A percentile compares a stretch with the other conserved stretches of the same genome.
Evolutionary conservation across 2,797 vertebrate species (phyloP).

Genomic region (Hafferia zeledoni): DNA sequence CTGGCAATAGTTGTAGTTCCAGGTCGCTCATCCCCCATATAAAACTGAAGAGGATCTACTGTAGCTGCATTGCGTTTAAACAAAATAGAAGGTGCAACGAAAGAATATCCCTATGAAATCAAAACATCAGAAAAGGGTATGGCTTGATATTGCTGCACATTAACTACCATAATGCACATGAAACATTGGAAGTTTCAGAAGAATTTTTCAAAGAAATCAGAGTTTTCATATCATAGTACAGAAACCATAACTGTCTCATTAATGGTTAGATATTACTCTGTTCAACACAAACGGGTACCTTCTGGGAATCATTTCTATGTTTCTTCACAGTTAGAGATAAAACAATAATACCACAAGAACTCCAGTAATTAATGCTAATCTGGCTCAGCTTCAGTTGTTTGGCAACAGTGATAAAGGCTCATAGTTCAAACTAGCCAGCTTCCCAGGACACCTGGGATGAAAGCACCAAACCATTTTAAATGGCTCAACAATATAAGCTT

Average conservation of each 20-base stretch:
- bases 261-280: not conserved
- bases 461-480: not conserved
- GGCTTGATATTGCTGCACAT: not conserved
- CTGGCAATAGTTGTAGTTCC: slow-evolving; percentile 90
- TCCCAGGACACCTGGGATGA: not conserved
- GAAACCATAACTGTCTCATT: not conserved
- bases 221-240: not conserved
- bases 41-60: slow-evolving; percentile 89
- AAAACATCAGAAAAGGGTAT: slow-evolving; percentile 12
- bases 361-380: not conserved
- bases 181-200: not conserved
- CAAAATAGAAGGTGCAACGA: slow-evolving; percentile 97
- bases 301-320: slow-evolving; percentile 36
- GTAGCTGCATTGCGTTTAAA: slow-evolving; percentile 98
- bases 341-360: not conserved
- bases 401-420: not conserved
- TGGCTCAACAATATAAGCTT: not conserved
- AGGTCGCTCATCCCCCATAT: slow-evolving; percentile 87
- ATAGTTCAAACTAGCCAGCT: not conserved
- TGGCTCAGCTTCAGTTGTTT: not conserved
- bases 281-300: not conserved
- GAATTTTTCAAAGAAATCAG: not conserved
- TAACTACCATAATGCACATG: not conserved
- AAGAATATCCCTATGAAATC: slow-evolving; percentile 91
- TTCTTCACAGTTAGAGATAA: slow-evolving; percentile 15